Conservation (phyloP, 2,888 invertebrate genomes). For the Drosophila putrida region DNA sequence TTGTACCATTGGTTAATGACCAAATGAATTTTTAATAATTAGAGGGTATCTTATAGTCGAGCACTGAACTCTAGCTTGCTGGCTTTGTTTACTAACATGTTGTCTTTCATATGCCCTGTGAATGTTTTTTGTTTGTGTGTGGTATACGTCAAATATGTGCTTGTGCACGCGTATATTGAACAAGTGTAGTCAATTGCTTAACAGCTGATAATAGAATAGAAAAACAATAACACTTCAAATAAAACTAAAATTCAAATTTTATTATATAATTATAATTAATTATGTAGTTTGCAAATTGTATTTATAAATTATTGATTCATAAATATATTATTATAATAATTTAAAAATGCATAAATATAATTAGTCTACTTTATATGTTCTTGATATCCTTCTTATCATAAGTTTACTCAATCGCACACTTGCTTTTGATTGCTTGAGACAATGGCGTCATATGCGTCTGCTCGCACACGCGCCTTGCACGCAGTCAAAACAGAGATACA, state of each 20-base stretch:
- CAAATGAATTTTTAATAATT: too few species aligned
- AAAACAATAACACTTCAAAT: neutral
- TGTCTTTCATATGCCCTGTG: conserved; percentile 38
- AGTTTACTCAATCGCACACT: neutral
- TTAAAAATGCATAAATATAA: too few species aligned
- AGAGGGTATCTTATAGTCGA: too few species aligned
- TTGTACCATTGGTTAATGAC: too few species aligned
- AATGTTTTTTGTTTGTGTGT: conserved; percentile 6
- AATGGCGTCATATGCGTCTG: conserved; percentile 14
- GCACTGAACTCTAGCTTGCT: too few species aligned
- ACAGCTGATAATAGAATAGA: conserved; percentile 29
- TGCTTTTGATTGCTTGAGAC: neutral
- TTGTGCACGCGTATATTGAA: neutral
- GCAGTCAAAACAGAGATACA: conserved; percentile 12
- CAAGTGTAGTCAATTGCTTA: neutral
- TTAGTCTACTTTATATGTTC: too few species aligned
- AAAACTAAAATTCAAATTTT: neutral
- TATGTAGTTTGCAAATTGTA: neutral
- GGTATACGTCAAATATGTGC: conserved; percentile 6
- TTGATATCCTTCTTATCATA: neutral
- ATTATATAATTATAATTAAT: neutral
- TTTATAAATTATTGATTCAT: neutral
- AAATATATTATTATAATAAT: neutral
- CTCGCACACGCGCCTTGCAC: conserved; percentile 32
- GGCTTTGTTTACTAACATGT: conserved; percentile 34